Base-by-base conservation (phyloP, 2,888 invertebrate genomes). In the Hydriomena furcata region DNA sequence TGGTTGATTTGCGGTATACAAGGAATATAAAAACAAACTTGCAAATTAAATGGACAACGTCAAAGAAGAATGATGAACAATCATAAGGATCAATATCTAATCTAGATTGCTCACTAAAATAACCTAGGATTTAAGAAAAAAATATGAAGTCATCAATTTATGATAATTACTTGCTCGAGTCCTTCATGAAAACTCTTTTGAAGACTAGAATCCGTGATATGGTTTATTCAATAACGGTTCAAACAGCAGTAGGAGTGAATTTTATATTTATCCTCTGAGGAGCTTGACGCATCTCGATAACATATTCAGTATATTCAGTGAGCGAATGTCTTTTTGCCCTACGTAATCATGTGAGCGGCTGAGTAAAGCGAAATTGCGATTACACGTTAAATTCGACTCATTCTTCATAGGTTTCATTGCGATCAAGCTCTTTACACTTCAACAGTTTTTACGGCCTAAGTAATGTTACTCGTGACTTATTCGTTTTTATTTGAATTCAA, bases 331-430 rank as follows among this genome's bases (percentile, higher is more conserved):
- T n/a, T 68, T 76, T 78, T 71, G 64, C 66, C 65, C 65, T 61
- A 58, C 64, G 70, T 78, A 80, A 82, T 81, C 74, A 76, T 74
- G 69, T 73, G 71, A 77, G 69, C 69, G 70, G 74, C 72, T 77
- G 71, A 28, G 35, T 35, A 44, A 73, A 76, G 70, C 66, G 65
- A 77, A 79, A 80, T 81, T 73, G 70, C 68, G 73, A 82, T 81
- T 77, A 81, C 74, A 74, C 67, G 76, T 79, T 79, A 81, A 82
- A 84, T 82, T 70, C 76, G 79, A 83, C 82, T 79, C 71, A 72
- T 74, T 70, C 65, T 61, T 68, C 66, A 66, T 67, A 68, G 70
- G 66, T 69, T 68, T 71, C 46, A 46, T 13, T 34, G 27, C 21
- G 27, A 20, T 65, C 63, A 57, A 58, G 58, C 60, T 71, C 71